These are phyloP conservation scores for Ceratoteleas bidentatus DNA, from an alignment of 1,140 invertebrate species.

Conservation along the genomic window DNA sequence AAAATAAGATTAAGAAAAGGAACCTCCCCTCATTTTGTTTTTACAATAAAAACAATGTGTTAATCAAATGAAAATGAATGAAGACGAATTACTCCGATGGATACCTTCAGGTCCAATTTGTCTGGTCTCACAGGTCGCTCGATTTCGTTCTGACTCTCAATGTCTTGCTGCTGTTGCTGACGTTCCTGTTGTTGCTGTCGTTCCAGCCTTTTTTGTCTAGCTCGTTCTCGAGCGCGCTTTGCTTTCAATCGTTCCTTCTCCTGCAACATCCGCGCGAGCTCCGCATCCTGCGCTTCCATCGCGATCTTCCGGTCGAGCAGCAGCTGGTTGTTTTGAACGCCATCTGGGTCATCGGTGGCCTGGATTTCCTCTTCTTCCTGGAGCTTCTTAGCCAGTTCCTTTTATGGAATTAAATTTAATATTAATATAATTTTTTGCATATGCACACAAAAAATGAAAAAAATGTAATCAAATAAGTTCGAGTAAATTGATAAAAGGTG, in stretches of 20 bases:
- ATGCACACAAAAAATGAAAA: too few species aligned
- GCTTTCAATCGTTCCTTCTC: conserved; percentile 89
- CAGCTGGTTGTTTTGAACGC: conserved; percentile 83
- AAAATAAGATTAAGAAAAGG: too few species aligned
- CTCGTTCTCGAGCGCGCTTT: conserved; percentile 85
- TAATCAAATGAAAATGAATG: neutral
- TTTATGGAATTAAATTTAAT: conserved; percentile 37
- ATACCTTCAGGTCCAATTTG: conserved; percentile 74
- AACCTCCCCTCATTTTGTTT: neutral
- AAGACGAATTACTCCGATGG: neutral
- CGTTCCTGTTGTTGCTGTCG: conserved; percentile 83
- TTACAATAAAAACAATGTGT: too few species aligned
- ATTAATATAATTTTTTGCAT: too few species aligned
- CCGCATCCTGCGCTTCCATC: conserved; percentile 95
- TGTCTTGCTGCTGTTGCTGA: conserved; percentile 82
- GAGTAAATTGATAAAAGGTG: too few species aligned
- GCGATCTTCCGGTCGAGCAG: conserved; percentile 88
- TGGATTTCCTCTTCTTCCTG: conserved; percentile 85
- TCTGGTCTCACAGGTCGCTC: conserved; percentile 76
- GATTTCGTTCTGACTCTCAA: conserved; percentile 72
- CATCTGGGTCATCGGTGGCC: conserved; percentile 79
- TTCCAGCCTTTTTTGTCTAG: conserved; percentile 85
- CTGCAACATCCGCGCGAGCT: conserved; percentile 93
- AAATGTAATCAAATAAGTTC: too few species aligned
- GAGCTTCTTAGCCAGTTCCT: conserved; percentile 86